These are phyloP conservation scores for Cerceris ruficornis DNA, from an alignment of 2,888 invertebrate genomes.

Conservation along the genomic window DNA sequence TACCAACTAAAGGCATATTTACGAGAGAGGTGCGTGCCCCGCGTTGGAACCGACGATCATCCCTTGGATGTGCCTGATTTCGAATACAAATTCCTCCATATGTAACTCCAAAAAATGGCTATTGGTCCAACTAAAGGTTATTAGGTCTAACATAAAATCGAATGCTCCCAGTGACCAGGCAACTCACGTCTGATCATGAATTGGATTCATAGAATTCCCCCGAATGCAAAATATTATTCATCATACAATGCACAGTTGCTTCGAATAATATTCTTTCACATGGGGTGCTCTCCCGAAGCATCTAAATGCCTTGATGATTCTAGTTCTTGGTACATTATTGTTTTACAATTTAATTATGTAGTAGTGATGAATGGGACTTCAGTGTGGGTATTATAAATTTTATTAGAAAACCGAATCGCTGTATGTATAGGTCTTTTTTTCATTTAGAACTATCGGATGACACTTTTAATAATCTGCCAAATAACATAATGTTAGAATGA, in stretches of 20 bases:
- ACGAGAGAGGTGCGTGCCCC: constrained; percentile 72
- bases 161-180: constrained; percentile 48
- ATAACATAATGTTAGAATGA: no score
- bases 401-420: no score
- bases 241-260: neutral
- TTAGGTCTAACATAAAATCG: constrained; percentile 60
- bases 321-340: neutral
- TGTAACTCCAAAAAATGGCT: constrained; percentile 64
- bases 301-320: no score
- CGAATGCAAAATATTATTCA: constrained; percentile 27
- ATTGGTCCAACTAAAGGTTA: constrained; percentile 62
- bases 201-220: constrained; percentile 28
- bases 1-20: constrained; percentile 71
- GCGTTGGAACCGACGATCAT: constrained; percentile 56
- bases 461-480: no score
- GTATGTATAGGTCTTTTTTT: no score
- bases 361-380: no score
- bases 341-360: no score
- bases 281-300: neutral
- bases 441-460: no score
- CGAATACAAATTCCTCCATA: constrained; percentile 73
- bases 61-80: constrained; percentile 61
- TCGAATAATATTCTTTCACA: no score
- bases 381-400: no score
- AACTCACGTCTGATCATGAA: constrained; percentile 53